Evolutionary conservation across 2,888 invertebrate genomes (phyloP), one percentile per base, ranked within the genome.

Genomic region (Tenthredo distinguenda): DNA sequence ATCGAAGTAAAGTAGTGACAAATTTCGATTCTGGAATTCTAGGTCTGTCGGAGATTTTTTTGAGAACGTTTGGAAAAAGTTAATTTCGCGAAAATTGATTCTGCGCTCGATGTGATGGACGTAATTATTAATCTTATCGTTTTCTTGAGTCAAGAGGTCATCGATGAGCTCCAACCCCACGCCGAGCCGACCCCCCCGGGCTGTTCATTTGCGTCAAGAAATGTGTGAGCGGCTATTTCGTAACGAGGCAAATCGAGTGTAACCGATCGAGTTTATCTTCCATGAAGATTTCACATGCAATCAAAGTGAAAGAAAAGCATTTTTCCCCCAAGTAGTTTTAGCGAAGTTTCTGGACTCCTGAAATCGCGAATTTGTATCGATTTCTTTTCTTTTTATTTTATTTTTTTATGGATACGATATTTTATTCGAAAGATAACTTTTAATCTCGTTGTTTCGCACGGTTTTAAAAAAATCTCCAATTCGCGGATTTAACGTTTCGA

Each of bases 151-250:
- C 74, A 43, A 43, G 43, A n/a, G 74, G 74, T 74, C 74, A 74
- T 74, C 40, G 43, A 31, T 43, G 21, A 74, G 10, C 40, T 62
- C n/a, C 12, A 21, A 74, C 74, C 74, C 74, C 74, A 74, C 74
- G 43, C 12, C 2, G 21, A 3, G 21, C 10, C 0, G 74, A 43
- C 74, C 74, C 74, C 74, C 74, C 74, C 43, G 40, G 74, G 74
- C 10, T 12, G 26, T 12, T 74, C n/a, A 74, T 74, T 43, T 74
- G 74, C 74, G 74, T 74, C 74, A 43, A n/a, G 21, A 43, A 43
- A 34, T 68, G 15, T 68, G 12, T 62, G 10, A 68, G 68, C 18
- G 31, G 15, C 15, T 34, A 18, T 68, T 68, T 68, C 68, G 68
- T 68, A 68, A 68, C 7, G 34, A 18, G 34, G 4, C 18, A 15